Percentiles rank a stretch among this genome's conserved stretches.
phyloP scores from a whole-genome alignment of 2,888 invertebrate species.

The Orthosia gothica region DNA sequence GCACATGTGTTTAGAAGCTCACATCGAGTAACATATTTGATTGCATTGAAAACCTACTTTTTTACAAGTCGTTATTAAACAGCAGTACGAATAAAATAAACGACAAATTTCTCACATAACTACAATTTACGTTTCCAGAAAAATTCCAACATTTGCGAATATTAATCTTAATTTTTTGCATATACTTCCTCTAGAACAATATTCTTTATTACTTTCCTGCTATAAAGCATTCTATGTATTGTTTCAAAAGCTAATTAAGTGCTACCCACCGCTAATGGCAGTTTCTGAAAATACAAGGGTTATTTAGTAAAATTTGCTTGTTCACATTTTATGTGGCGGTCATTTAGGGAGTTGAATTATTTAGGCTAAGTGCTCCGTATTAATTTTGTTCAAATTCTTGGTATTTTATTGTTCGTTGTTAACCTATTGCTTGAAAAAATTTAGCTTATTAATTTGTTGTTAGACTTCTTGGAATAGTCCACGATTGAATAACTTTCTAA shows the following conservation, averaged over 20 bases:
- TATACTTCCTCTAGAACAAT: slow-evolving; percentile 7
- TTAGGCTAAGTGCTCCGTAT: slow-evolving; percentile 6
- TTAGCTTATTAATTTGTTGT: neutral
- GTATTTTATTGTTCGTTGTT: slow-evolving; percentile 1
- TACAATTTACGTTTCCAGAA: neutral
- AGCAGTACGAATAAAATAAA: slow-evolving; percentile 18
- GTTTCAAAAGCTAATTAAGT: slow-evolving; percentile 62
- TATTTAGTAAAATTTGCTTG: slow-evolving; percentile 33
- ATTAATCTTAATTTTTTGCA: slow-evolving; percentile 16
- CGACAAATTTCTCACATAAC: neutral
- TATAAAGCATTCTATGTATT: slow-evolving; percentile 52
- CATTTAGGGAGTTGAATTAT: slow-evolving; percentile 22
- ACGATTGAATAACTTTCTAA: neutral
- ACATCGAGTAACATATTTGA: no score
- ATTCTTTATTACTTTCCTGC: slow-evolving; percentile 41
- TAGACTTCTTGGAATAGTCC: neutral
- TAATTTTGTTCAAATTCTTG: slow-evolving; percentile 12
- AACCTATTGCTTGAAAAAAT: neutral
- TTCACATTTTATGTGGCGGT: slow-evolving; percentile 17
- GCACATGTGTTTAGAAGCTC: no score
- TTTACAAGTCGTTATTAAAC: neutral
- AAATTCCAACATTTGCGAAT: neutral
- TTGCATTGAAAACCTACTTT: no score
- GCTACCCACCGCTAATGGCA: slow-evolving; percentile 51
- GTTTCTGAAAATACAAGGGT: slow-evolving; percentile 47